A percentile compares a stretch with the other conserved stretches of the same genome.
Conservation (phyloP, 2,888 invertebrate genomes). For the Epistrophella euchroma region DNA sequence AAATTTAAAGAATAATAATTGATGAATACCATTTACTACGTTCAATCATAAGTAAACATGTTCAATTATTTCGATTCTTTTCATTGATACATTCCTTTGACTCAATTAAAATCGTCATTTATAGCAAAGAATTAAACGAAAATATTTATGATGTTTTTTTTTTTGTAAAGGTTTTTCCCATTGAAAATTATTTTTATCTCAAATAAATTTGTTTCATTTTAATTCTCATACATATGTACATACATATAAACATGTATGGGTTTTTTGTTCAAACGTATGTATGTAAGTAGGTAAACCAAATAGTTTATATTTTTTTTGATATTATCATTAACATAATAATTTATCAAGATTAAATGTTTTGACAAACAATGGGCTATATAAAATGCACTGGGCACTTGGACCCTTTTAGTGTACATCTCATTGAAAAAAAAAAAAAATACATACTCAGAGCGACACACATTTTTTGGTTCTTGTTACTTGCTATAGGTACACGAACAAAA, state of each 20-base stretch:
- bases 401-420: neutral
- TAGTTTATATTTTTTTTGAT: conserved; percentile 26
- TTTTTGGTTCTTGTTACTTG: neutral
- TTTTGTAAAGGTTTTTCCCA: neutral
- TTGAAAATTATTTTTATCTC: neutral
- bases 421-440: neutral
- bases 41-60: neutral
- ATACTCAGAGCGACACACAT: neutral
- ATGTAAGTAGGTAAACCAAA: too few species aligned
- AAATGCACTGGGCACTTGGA: too few species aligned
- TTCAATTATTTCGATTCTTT: neutral
- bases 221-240: neutral
- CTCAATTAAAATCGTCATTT: conserved; percentile 1
- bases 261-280: conserved; percentile 1
- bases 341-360: neutral
- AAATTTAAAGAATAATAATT: neutral
- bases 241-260: too few species aligned
- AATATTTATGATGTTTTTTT: neutral
- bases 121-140: neutral
- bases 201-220: neutral
- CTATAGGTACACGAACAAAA: neutral
- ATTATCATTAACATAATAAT: neutral
- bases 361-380: too few species aligned
- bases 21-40: conserved; percentile 1
- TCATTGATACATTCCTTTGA: neutral